These are phyloP conservation scores for Leptopterna dolabrata DNA, from an alignment of 2,888 invertebrate genomes.

Conservation along the genomic window DNA sequence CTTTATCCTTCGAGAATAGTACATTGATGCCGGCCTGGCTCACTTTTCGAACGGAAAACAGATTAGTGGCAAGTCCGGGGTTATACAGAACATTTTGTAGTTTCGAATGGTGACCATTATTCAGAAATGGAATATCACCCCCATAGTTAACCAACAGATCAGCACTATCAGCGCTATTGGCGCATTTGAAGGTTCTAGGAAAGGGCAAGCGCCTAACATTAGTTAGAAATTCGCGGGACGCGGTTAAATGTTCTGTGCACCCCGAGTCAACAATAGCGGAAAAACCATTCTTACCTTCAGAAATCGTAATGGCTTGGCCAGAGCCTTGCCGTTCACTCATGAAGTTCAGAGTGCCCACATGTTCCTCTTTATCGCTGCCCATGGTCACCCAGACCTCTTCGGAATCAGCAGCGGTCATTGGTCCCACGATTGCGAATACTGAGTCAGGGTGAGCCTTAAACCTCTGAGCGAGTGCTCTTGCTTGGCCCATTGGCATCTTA, in stretches of 20 bases:
- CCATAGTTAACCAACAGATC: not conserved
- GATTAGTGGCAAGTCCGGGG: not conserved
- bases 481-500: constrained; percentile 6
- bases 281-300: too few species aligned
- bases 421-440: not conserved
- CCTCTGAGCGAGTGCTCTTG: not conserved
- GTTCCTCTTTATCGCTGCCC: not conserved
- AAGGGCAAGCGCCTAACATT: not conserved
- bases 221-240: not conserved
- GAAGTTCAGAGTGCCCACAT: not conserved
- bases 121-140: not conserved
- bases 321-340: not conserved
- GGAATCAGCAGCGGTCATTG: not conserved
- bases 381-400: too few species aligned
- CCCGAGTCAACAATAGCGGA: not conserved
- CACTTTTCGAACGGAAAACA: too few species aligned
- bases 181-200: not conserved
- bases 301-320: not conserved
- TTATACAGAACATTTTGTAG: not conserved
- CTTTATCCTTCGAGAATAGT: not conserved
- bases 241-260: not conserved
- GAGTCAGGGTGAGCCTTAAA: not conserved
- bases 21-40: too few species aligned
- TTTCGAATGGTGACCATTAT: not conserved
- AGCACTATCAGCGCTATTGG: not conserved